A percentile compares a stretch with the other conserved stretches of the same genome.
phyloP scores from a whole-genome alignment of 1,140 invertebrate genomes.

The Scaptomyza hsui region DNA sequence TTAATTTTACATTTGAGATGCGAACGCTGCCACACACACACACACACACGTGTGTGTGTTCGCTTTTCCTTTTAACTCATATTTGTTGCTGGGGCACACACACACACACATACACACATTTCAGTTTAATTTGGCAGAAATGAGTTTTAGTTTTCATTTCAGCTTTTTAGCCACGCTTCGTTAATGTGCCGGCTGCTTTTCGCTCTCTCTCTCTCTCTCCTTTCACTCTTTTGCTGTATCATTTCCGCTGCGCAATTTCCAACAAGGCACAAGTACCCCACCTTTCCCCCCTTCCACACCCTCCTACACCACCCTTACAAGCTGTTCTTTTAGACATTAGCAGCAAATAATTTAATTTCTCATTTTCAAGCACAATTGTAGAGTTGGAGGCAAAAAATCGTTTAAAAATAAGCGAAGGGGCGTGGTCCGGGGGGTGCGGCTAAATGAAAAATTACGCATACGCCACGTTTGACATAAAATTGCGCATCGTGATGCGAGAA shows the following conservation, averaged over 20 bases:
- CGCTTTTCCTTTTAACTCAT: conserved; percentile 53
- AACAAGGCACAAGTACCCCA: not conserved
- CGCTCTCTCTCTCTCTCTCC: too few species aligned
- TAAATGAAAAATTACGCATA: conserved; percentile 71
- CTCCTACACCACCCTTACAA: conserved; percentile 8
- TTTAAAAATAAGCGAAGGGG: conserved; percentile 36
- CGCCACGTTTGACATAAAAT: conserved; percentile 73
- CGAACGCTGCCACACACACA: conserved; percentile 39
- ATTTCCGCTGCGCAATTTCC: conserved; percentile 60
- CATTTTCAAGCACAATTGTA: conserved; percentile 60
- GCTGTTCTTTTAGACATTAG: conserved; percentile 57
- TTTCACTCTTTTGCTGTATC: conserved; percentile 69
- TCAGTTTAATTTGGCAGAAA: conserved; percentile 82
- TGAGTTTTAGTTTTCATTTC: conserved; percentile 81
- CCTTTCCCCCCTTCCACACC: not conserved
- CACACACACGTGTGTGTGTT: conserved; percentile 5
- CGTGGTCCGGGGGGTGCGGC: conserved; percentile 16
- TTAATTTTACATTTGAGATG: conserved; percentile 81
- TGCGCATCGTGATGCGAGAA: conserved; percentile 45
- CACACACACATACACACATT: conserved; percentile 30
- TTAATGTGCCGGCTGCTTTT: conserved; percentile 45
- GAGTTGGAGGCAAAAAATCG: conserved; percentile 40
- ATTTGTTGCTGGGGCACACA: conserved; percentile 63
- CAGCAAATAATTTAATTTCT: conserved; percentile 81
- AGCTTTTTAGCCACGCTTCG: conserved; percentile 38